Conservation (phyloP, 2,888 invertebrate genomes). For the Danaus chrysippus region DNA sequence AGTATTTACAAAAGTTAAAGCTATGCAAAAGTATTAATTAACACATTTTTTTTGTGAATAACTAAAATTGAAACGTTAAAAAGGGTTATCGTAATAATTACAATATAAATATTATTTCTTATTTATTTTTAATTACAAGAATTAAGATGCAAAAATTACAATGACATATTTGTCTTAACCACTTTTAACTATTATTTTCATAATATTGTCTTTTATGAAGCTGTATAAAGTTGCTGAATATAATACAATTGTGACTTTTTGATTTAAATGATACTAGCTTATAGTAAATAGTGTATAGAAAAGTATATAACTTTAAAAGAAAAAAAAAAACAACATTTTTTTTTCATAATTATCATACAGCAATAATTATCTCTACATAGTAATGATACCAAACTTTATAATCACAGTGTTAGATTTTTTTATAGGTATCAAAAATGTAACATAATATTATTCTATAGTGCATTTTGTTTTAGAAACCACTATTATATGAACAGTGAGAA, state of each 20-base stretch:
- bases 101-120: conserved; percentile 19
- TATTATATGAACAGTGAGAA: conserved; percentile 57
- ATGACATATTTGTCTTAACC: conserved; percentile 32
- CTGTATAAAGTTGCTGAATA: conserved; percentile 34
- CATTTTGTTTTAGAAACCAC: conserved; percentile 57
- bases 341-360: conserved; percentile 37
- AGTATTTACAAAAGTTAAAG: no score
- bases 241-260: conserved; percentile 27
- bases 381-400: conserved; percentile 38
- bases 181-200: conserved; percentile 30
- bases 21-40: no score
- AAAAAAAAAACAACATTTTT: conserved; percentile 31
- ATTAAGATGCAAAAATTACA: conserved; percentile 32
- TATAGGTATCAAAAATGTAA: conserved; percentile 50
- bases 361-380: conserved; percentile 36
- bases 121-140: conserved; percentile 33
- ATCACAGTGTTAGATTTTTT: conserved; percentile 48
- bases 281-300: conserved; percentile 34
- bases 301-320: conserved; percentile 32
- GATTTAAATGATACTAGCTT: conserved; percentile 32
- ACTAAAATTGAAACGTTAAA: neutral
- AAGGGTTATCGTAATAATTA: neutral
- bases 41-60: neutral
- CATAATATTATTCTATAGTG: conserved; percentile 57
- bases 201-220: conserved; percentile 36